Evolutionary conservation across 92 coral and sea anemone species (phyloP).

Genomic region (Pocillopora meandrina): DNA sequence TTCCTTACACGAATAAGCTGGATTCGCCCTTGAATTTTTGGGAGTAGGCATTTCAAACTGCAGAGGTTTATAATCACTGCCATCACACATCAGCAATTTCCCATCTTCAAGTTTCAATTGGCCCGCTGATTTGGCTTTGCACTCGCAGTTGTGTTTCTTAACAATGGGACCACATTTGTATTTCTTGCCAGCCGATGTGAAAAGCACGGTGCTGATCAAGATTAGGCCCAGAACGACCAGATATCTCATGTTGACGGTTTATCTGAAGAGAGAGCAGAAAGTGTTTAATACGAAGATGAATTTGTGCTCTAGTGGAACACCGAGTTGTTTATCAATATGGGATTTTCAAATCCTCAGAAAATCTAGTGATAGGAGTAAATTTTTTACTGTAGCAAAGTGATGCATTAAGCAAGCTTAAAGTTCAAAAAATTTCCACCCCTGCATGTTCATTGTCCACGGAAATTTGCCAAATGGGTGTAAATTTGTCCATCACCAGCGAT

Average conservation of each 20-base stretch:
- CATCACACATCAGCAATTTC: not conserved
- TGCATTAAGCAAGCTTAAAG: too few species aligned
- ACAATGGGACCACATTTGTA: not conserved
- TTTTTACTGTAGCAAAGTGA: too few species aligned
- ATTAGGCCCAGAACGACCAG: not conserved
- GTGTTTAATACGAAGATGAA: too few species aligned
- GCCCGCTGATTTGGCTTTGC: not conserved
- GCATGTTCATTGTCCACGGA: too few species aligned
- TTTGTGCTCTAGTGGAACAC: too few species aligned
- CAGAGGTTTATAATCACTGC: not conserved
- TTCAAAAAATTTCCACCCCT: too few species aligned
- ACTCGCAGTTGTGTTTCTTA: not conserved
- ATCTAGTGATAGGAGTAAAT: too few species aligned
- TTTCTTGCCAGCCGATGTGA: not conserved
- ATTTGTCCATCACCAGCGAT: too few species aligned
- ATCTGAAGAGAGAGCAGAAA: not conserved
- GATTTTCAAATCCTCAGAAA: too few species aligned
- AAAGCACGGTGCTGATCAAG: not conserved
- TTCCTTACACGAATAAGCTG: too few species aligned
- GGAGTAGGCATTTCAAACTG: not conserved
- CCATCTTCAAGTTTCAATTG: not conserved
- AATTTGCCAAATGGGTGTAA: too few species aligned
- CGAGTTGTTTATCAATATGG: too few species aligned
- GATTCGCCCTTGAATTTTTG: not conserved
- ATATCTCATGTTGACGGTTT: not conserved